These are phyloP conservation scores for Castor canadensis DNA, from an alignment of 2,113 vertebrate genomes.

Conservation along the genomic window DNA sequence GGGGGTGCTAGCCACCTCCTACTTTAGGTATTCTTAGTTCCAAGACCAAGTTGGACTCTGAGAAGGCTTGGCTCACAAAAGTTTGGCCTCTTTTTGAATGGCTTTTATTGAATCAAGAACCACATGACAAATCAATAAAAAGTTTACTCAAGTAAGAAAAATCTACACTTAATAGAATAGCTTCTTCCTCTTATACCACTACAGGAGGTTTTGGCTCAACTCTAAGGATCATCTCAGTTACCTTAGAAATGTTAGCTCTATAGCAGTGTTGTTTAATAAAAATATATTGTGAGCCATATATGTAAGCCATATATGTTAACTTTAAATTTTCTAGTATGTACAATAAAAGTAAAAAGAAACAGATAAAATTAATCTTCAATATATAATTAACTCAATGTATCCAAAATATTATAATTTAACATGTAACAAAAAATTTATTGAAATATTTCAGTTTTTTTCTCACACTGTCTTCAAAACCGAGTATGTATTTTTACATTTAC, in stretches of 20 bases:
- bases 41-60: not conserved
- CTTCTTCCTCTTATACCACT: not conserved
- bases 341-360: constrained; percentile 14
- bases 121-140: not conserved
- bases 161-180: not conserved
- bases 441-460: not conserved
- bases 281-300: not conserved
- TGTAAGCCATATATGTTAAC: not conserved
- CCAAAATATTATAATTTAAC: not conserved
- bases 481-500: not conserved
- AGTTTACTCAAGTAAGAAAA: not conserved
- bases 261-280: not conserved
- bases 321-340: not conserved
- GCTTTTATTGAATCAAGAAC: not conserved
- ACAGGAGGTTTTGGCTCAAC: not conserved
- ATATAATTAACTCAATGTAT: not conserved
- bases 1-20: not conserved
- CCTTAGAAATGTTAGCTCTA: constrained; percentile 12
- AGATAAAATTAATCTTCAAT: constrained; percentile 7
- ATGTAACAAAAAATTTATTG: not conserved
- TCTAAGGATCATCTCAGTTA: not conserved
- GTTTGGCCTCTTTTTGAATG: not conserved
- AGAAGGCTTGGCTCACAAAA: not conserved
- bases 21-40: not conserved
- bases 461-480: not conserved